Evolutionary conservation across 2,113 vertebrate species (phyloP).

Genomic region (Gnathonemus echidnorhynchus): DNA sequence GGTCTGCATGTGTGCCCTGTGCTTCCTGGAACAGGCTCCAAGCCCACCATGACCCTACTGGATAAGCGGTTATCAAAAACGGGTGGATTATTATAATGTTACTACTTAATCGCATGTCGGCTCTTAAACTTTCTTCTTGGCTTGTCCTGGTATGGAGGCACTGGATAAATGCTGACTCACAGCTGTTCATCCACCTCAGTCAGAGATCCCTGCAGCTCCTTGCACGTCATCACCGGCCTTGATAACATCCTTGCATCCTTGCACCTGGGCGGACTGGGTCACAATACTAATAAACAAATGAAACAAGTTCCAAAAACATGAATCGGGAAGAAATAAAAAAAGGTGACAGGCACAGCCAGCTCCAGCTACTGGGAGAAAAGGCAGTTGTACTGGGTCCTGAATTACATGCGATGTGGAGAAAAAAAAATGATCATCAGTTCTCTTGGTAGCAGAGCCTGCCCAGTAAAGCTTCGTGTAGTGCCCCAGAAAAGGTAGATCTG

Average conservation of each 20-base stretch:
- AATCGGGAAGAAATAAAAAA: neutral
- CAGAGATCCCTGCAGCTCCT: neutral
- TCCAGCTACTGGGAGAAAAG: neutral
- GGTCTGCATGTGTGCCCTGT: neutral
- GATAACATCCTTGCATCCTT: neutral
- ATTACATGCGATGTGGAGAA: neutral
- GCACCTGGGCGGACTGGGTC: neutral
- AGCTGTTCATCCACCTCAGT: neutral
- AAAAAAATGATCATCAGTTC: neutral
- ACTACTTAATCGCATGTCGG: neutral
- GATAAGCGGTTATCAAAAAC: neutral
- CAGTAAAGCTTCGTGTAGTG: neutral
- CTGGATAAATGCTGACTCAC: neutral
- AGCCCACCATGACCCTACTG: neutral
- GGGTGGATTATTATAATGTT: neutral
- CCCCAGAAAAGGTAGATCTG: neutral
- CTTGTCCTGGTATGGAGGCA: neutral
- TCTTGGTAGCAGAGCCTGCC: neutral
- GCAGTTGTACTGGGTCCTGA: neutral
- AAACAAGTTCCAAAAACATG: neutral
- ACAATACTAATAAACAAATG: neutral
- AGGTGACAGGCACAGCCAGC: neutral
- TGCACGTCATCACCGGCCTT: neutral
- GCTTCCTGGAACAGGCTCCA: neutral
- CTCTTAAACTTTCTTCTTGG: neutral